Conservation (phyloP, 2,888 invertebrate species). For the Kryphioiulus occultus region DNA sequence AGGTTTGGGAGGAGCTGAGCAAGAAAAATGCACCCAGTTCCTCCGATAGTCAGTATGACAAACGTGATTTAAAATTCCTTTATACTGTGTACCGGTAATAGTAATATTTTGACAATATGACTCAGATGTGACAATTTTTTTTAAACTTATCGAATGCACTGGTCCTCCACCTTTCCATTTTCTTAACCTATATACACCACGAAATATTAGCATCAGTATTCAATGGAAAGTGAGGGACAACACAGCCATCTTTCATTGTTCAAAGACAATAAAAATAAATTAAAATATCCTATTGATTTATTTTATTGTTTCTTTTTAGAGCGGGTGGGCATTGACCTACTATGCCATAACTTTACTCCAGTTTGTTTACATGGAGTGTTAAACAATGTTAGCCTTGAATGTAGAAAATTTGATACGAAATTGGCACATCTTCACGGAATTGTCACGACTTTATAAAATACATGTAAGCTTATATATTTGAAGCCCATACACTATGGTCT, state of each 20-base stretch:
- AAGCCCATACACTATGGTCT: too few relatives aligned
- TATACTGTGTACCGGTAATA: background rate
- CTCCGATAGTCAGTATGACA: background rate
- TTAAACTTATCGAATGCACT: background rate
- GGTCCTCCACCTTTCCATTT: background rate
- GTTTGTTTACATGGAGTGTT: background rate
- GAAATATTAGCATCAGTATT: background rate
- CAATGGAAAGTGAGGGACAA: background rate
- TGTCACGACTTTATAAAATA: too few relatives aligned
- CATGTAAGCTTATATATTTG: too few relatives aligned
- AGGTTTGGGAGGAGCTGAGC: background rate
- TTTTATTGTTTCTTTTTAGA: background rate
- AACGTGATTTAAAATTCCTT: background rate
- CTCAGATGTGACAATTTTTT: background rate
- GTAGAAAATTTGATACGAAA: background rate
- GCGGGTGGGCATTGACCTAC: background rate
- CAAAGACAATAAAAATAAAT: background rate
- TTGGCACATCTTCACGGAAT: background rate
- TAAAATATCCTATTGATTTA: background rate
- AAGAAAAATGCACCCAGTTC: background rate
- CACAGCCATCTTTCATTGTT: background rate
- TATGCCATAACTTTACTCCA: background rate
- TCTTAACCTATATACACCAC: background rate
- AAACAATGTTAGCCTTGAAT: background rate
- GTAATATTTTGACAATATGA: background rate